These are phyloP conservation scores for Phymastichus coffea DNA, from an alignment of 1,140 invertebrate species.

Conservation along the genomic window DNA sequence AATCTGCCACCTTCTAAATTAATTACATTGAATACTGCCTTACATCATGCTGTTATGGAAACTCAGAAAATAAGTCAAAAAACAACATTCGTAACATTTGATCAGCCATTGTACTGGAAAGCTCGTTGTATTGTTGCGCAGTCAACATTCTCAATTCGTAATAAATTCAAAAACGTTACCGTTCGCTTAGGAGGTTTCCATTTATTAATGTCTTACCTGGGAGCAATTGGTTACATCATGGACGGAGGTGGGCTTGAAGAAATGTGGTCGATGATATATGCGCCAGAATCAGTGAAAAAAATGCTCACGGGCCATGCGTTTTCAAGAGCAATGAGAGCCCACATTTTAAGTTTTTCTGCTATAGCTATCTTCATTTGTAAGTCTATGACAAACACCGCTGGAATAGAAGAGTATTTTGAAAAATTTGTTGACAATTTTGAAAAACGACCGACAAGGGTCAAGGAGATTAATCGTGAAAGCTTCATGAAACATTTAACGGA, in stretches of 20 bases:
- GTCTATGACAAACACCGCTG: background rate
- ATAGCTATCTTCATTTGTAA: constrained; percentile 8
- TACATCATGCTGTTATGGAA: constrained; percentile 25
- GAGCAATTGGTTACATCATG: constrained; percentile 50
- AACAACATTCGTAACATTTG: constrained; percentile 42
- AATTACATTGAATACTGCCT: constrained; percentile 30
- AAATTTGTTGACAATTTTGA: background rate
- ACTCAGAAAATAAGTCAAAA: constrained; percentile 27
- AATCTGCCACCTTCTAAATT: constrained; percentile 25
- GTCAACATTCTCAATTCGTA: background rate
- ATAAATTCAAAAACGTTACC: constrained; percentile 26
- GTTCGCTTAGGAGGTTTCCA: constrained; percentile 40
- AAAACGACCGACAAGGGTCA: background rate
- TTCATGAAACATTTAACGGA: background rate
- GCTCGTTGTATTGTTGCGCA: constrained; percentile 29
- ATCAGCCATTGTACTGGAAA: constrained; percentile 36
- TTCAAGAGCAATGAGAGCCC: constrained; percentile 43
- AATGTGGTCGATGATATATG: constrained; percentile 41
- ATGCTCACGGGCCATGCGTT: constrained; percentile 45
- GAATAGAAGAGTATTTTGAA: background rate
- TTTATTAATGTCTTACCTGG: constrained; percentile 48
- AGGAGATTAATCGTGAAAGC: background rate
- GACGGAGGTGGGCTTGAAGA: constrained; percentile 47
- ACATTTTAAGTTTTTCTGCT: constrained; percentile 24
- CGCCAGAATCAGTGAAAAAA: constrained; percentile 44